Evolutionary conservation across 2,797 vertebrate genomes (phyloP), one percentile per base, ranked within the genome.

Genomic region (Neopelma chrysocephalum): DNA sequence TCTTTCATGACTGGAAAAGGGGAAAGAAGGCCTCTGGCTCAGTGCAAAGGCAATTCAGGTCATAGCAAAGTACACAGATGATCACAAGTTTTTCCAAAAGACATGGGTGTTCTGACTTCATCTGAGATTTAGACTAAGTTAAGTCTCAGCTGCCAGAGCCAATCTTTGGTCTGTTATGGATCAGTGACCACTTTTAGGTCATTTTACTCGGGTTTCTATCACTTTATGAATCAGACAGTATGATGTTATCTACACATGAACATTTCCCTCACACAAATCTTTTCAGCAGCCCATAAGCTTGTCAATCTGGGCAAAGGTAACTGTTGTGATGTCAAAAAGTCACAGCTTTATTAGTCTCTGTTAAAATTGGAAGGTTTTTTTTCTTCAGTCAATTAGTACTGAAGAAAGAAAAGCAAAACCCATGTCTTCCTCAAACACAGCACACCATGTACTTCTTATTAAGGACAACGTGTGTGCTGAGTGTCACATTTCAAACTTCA

Each of bases 401-500:
- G 77, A 83, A 71, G 43, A 12, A n/a, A 87, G 90, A 91, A 91
- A 95, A 64, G 14, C 42, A 78, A 94, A 87, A 8, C 2, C 21
- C 0, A 0, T 90, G 75, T 87, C 86, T 91, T 95, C 82, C 75
- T 93, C 76, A 79, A 86, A 79, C 50, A 62, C n/a, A 88, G 82
- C 18, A 92, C 47, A n/a, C 25, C 38, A 91, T 91, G 88, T 92
- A 94, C 92, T 96, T 87, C 62, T 97, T 92, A 80, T 93, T 89
- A 88, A 84, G 77, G 79, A 82, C 81, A 86, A 66, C 82, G 23
- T n/a, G 60, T 90, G 78, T 81, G 76, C 87, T 57, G 66, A 97
- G 94, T 93, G 88, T 90, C 86, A 81, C 60, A 86, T 96, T 97
- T 97, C 87, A 94, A 78, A 92, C 79, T 88, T 97, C 87, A 91